Base-by-base conservation (phyloP, 2,888 invertebrate species). In the Drosophila nigritarsus region DNA sequence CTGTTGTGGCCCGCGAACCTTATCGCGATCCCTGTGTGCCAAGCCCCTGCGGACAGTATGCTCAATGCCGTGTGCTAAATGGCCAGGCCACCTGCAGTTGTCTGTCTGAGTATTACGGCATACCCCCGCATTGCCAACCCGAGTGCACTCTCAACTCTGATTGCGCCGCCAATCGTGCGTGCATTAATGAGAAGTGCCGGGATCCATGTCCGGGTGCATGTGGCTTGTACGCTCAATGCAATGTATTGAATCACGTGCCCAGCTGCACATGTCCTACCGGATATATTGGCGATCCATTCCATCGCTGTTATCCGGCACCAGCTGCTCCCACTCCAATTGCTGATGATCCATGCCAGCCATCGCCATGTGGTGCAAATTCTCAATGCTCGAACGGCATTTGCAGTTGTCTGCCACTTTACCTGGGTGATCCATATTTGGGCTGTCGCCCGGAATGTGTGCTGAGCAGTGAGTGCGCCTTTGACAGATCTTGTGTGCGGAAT, bases 191-290 rank as follows among this genome's bases (percentile, higher is more conserved):
- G 80, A 95, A 95, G 93, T 97, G 96, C 90, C 94, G 94, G 89
- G 96, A 96, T 92, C 96, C 96, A 38, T 96, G 96, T 80, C 95
- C 94, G 30, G 95, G 95, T 68, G 95, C 96, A 8, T 97, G 97
- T 92, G 96, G 96, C 40, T 91, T 94, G 55, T 95, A 95, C 87
- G 96, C 96, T n/a, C 92, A 95, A 56, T 97, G 97, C 86, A 95
- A 95, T 82, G 96, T 96, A 8, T 94, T 95, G 55, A 96, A 95
- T 83, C 96, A 96, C 85, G 94, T 95, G 30, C 96, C 96, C 11
- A 95, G 95, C 91, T 96, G 96, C 86, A 95, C 94, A 71, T 96
- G 96, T 88, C 95, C 95, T 42, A 94, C 94, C 82, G 95, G 95
- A 73, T 95, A 95, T 92, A 94, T 95, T 34, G 96, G 96, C 72